Conservation (phyloP, 2,888 invertebrate species). For the Oscheius sp. region DNA sequence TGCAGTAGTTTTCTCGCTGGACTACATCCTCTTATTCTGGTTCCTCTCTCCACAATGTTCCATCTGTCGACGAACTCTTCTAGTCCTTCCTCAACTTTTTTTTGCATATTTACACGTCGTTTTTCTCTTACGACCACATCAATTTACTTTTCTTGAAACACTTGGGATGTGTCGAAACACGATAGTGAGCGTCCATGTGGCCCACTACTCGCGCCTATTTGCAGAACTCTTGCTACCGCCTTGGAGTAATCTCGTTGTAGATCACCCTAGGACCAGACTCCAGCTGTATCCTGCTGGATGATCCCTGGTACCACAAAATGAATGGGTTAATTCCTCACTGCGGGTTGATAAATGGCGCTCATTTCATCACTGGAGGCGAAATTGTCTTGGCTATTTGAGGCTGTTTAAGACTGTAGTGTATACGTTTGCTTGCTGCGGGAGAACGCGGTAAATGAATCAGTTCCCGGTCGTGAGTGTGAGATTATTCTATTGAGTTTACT, state of each 20-base stretch:
- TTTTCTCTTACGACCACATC: no score
- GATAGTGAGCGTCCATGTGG: no score
- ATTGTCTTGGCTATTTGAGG: background rate
- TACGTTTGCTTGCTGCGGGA: no score
- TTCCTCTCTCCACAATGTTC: no score
- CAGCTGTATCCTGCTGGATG: background rate
- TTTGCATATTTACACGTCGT: no score
- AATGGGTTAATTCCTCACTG: constrained; percentile 8
- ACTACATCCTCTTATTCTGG: no score
- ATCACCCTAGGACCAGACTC: background rate
- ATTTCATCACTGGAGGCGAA: constrained; percentile 9
- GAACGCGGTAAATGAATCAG: no score
- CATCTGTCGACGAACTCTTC: no score
- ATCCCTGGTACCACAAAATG: background rate
- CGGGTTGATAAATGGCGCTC: background rate
- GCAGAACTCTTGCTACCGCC: constrained; percentile 8
- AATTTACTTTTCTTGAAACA: no score
- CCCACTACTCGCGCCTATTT: background rate
- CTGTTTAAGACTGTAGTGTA: no score
- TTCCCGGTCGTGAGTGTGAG: background rate
- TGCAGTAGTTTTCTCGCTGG: background rate
- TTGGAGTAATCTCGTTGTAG: background rate
- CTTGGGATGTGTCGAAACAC: no score
- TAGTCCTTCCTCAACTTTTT: no score
- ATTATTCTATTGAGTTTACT: constrained; percentile 9